A percentile compares a stretch with the other conserved stretches of the same genome.
Evolutionary conservation across 2,888 invertebrate genomes (phyloP).

Genomic region (Melanophora roralis): DNA sequence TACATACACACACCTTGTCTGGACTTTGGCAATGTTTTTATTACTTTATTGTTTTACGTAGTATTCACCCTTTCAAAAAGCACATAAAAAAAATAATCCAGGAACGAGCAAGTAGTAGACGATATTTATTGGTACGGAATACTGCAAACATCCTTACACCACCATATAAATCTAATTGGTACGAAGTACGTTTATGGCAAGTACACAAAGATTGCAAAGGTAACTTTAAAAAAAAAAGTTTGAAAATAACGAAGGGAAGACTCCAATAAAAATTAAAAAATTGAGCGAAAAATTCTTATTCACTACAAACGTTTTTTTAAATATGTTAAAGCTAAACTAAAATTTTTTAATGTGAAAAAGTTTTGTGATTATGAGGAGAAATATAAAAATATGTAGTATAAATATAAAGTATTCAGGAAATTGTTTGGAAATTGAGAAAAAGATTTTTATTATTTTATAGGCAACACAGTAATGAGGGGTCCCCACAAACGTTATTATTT

Average conservation of each 20-base stretch:
- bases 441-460: too few species aligned
- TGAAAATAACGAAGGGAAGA: not conserved
- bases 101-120: not conserved
- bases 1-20: constrained; percentile 13
- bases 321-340: too few species aligned
- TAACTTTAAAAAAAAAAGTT: not conserved
- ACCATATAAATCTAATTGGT: too few species aligned
- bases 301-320: too few species aligned
- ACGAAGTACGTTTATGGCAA: not conserved
- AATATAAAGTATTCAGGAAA: too few species aligned
- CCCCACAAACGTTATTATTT: too few species aligned
- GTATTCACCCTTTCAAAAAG: not conserved
- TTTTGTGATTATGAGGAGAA: too few species aligned
- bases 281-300: too few species aligned
- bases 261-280: not conserved
- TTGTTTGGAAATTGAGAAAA: too few species aligned
- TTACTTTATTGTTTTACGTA: constrained; percentile 25
- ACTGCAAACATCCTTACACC: not conserved
- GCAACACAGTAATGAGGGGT: too few species aligned
- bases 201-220: not conserved
- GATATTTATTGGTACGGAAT: constrained; percentile 32
- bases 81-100: not conserved
- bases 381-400: too few species aligned
- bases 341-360: too few species aligned
- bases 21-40: constrained; percentile 37